Evolutionary conservation across 2,888 invertebrate genomes (phyloP), one percentile per base, ranked within the genome.

Genomic region (Allygus modestus): DNA sequence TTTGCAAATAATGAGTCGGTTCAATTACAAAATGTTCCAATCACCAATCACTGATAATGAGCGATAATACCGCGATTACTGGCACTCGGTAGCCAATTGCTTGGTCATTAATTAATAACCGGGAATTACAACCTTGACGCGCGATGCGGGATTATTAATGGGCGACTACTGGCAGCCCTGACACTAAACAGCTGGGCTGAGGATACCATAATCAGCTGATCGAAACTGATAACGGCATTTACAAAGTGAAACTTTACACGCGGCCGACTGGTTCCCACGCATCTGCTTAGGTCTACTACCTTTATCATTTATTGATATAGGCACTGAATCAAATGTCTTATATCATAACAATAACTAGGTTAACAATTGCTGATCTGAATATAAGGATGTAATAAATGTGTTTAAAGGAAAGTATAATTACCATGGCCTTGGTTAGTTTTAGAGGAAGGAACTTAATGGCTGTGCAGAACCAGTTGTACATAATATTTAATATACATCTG

Each of bases 131-230:
- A 41, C 71, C 71, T 71, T 71, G 71, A 12, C n/a, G 41, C 12
- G 41, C 9, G 41, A 33, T 20, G 41, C 20, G 41, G 71, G 71
- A 41, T 33, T 37, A 71, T 71, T 71, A 71, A 23, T 23, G 23
- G 23, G 20, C 41, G 41, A 0, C n/a, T 41, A 41, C 5, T 71
- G 71, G 71, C 41, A 71, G n/a, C 71, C 71, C 71, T 71, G 71
- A 71, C 71, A 71, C 71, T 20, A 31, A 65, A 65, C 28, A 65
- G 65, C 71, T 41, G 37, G 7, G 69, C 69, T 71, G 71, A 71
- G 71, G 71, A 71, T 71, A 20, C 20, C 26, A 37, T 71, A 71
- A 71, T 71, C 71, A 71, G 71, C 37, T 71, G 71, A 71, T 71
- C 71, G 71, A 1, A 0, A 0, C 41, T 71, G 71, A 71, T 71